Conservation (phyloP, 2,888 invertebrate genomes). For the Chorisops tibialis region DNA sequence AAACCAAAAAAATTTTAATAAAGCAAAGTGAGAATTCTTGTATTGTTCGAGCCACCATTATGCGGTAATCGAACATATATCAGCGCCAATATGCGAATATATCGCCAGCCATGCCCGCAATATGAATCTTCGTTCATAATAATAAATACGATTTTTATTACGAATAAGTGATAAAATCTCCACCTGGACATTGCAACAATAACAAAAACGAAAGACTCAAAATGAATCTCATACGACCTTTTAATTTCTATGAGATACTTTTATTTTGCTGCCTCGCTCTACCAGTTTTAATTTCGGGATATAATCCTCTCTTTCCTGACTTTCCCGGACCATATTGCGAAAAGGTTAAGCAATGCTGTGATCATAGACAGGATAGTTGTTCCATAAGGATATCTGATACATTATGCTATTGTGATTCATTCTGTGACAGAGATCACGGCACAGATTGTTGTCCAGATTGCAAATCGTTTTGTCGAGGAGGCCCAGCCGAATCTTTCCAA, state of each 20-base stretch:
- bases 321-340: conserved; percentile 50
- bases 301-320: conserved; percentile 36
- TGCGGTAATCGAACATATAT: no score
- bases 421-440: conserved; percentile 71
- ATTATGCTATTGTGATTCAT: conserved; percentile 91
- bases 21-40: no score
- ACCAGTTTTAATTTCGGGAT: conserved; percentile 8
- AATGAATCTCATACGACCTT: conserved; percentile 29
- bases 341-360: conserved; percentile 62
- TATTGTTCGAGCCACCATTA: no score
- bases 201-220: conserved; percentile 27
- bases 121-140: no score
- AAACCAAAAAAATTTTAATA: no score
- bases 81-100: no score
- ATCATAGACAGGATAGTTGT: conserved; percentile 74
- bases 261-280: conserved; percentile 18
- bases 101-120: no score
- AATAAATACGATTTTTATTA: no score
- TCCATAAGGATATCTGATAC: conserved; percentile 76
- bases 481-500: conserved; percentile 41
- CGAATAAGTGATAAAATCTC: no score
- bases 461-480: conserved; percentile 65
- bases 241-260: conserved; percentile 15
- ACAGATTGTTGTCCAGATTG: conserved; percentile 95
- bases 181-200: no score